A percentile compares a stretch with the other conserved stretches of the same genome.
Evolutionary conservation across 2,888 invertebrate species (phyloP).

Genomic region (Thereva nobilitata): DNA sequence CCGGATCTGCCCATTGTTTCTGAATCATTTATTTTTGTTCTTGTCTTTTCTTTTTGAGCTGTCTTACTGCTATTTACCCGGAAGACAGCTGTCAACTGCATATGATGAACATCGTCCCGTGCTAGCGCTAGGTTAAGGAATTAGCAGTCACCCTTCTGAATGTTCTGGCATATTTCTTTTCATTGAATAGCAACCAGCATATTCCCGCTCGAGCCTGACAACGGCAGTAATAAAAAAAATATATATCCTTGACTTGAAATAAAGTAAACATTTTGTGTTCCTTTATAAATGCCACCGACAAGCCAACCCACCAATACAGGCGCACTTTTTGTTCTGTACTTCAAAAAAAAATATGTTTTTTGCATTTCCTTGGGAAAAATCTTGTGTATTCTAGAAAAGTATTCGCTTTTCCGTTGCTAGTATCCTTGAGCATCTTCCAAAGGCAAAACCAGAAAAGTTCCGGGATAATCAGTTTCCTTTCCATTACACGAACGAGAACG

Average conservation of each 20-base stretch:
- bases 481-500: constrained; percentile 1
- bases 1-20: too few relatives aligned
- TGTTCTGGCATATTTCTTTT: constrained; percentile 1
- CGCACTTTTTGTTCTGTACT: too few relatives aligned
- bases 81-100: constrained; percentile 37
- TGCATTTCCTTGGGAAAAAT: neutral
- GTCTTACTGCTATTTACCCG: constrained; percentile 3
- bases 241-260: constrained; percentile 27
- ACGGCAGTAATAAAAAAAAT: constrained; percentile 22
- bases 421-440: constrained; percentile 15
- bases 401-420: neutral
- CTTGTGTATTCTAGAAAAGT: constrained; percentile 21
- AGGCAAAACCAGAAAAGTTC: constrained; percentile 22
- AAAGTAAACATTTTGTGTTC: constrained; percentile 22
- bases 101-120: constrained; percentile 25
- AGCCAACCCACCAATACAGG: neutral
- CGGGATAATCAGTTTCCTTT: constrained; percentile 27
- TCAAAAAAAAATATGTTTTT: too few relatives aligned
- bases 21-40: too few relatives aligned
- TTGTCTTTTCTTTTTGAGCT: too few relatives aligned
- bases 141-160: constrained; percentile 19
- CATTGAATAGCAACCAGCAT: constrained; percentile 1
- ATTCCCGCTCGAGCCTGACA: constrained; percentile 15
- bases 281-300: constrained; percentile 14
- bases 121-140: constrained; percentile 7